These are phyloP conservation scores for Macheiramphus alcinus DNA, from an alignment of 2,113 vertebrate genomes.

Conservation along the genomic window DNA sequence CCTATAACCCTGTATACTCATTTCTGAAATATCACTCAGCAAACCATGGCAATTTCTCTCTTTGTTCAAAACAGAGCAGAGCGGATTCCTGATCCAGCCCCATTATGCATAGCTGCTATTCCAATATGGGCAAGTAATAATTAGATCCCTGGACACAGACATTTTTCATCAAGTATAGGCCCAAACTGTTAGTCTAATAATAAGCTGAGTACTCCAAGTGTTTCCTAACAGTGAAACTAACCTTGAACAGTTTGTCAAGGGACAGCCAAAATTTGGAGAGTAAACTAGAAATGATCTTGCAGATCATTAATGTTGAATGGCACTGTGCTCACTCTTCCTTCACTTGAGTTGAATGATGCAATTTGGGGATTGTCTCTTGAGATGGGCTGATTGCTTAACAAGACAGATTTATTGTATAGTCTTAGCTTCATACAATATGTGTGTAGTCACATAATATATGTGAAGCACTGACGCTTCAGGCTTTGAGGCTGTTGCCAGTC, in stretches of 20 bases:
- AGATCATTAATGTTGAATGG: background rate
- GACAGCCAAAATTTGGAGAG: background rate
- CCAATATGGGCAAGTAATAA: background rate
- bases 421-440: background rate
- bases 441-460: background rate
- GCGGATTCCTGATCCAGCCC: background rate
- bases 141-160: background rate
- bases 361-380: background rate
- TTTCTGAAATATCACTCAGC: background rate
- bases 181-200: background rate
- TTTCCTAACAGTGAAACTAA: conserved; percentile 5
- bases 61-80: background rate
- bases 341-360: background rate
- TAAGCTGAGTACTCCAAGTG: background rate
- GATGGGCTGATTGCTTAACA: background rate
- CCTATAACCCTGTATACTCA: background rate
- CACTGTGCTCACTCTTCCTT: conserved; percentile 8
- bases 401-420: background rate
- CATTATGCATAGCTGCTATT: background rate
- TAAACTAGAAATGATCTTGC: background rate
- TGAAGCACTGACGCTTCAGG: background rate
- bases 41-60: background rate
- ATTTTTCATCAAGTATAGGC: background rate
- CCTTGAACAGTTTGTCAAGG: conserved; percentile 2
- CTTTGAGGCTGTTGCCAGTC: background rate